Evolutionary conservation across 2,113 vertebrate species (phyloP).

Genomic region (Eidolon helvum): DNA sequence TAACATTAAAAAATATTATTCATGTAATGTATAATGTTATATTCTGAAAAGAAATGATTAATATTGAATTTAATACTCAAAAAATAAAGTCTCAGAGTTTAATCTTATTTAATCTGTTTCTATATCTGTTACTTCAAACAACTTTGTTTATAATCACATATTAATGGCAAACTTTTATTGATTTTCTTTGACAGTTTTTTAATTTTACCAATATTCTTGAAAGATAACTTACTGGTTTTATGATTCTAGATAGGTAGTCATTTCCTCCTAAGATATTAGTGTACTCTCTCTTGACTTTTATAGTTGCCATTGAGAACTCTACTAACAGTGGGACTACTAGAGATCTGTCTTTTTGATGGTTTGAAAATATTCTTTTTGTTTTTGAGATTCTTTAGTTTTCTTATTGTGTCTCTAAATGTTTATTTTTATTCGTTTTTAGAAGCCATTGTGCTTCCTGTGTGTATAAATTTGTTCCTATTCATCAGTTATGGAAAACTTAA

Average conservation of each 20-base stretch:
- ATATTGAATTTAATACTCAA: not conserved
- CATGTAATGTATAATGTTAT: not conserved
- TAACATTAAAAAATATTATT: not conserved
- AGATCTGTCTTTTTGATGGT: not conserved
- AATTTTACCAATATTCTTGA: not conserved
- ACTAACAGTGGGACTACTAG: not conserved
- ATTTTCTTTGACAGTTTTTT: not conserved
- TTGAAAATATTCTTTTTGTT: not conserved
- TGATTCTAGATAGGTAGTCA: not conserved
- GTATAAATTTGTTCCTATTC: not conserved
- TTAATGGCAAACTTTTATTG: not conserved
- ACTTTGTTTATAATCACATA: not conserved
- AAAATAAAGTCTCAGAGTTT: not conserved
- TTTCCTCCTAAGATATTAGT: not conserved
- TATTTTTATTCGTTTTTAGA: not conserved
- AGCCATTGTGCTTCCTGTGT: not conserved
- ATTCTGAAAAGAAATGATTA: not conserved
- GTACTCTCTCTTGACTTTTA: not conserved
- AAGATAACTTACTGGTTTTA: not conserved
- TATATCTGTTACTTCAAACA: not conserved
- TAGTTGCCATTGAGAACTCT: not conserved
- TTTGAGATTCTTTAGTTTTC: not conserved
- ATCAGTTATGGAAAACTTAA: not conserved
- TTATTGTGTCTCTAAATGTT: not conserved
- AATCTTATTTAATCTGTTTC: not conserved